These are phyloP conservation scores for Addax nasomaculatus DNA, from an alignment of 2,113 vertebrate genomes.

Conservation along the genomic window DNA sequence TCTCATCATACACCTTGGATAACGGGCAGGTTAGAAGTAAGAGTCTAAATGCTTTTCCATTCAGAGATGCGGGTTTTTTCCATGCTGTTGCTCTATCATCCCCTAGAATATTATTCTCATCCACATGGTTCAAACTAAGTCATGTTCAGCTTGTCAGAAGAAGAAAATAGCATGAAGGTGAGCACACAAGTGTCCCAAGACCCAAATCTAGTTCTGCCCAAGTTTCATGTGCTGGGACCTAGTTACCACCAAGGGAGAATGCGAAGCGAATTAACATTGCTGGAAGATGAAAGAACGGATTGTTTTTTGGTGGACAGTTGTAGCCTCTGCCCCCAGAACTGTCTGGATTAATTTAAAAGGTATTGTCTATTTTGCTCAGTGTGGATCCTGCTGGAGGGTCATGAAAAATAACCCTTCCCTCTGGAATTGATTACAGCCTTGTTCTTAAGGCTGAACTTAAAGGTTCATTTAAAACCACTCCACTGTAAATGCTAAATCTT, in stretches of 20 bases:
- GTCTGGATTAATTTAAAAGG: background rate
- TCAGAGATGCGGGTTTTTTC: background rate
- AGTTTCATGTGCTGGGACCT: background rate
- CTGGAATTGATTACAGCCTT: background rate
- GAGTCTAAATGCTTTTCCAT: background rate
- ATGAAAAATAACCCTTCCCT: background rate
- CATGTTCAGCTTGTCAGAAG: background rate
- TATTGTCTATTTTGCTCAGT: background rate
- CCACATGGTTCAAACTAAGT: background rate
- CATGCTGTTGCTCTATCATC: background rate
- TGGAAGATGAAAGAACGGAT: background rate
- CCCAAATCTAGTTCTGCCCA: background rate
- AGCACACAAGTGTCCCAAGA: too few relatives aligned
- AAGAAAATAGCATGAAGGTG: background rate
- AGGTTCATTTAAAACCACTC: background rate
- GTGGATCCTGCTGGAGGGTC: fast-evolving
- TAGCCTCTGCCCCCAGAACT: background rate
- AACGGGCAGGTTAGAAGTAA: background rate
- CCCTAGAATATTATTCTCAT: background rate
- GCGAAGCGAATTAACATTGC: background rate
- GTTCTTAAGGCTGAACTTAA: background rate
- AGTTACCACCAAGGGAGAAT: background rate
- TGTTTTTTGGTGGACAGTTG: background rate
- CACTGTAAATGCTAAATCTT: background rate
- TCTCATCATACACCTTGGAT: background rate